Evolutionary conservation across 1,140 invertebrate species (phyloP), one percentile per base, ranked within the genome.

Genomic region (Centruroides sculpturatus): DNA sequence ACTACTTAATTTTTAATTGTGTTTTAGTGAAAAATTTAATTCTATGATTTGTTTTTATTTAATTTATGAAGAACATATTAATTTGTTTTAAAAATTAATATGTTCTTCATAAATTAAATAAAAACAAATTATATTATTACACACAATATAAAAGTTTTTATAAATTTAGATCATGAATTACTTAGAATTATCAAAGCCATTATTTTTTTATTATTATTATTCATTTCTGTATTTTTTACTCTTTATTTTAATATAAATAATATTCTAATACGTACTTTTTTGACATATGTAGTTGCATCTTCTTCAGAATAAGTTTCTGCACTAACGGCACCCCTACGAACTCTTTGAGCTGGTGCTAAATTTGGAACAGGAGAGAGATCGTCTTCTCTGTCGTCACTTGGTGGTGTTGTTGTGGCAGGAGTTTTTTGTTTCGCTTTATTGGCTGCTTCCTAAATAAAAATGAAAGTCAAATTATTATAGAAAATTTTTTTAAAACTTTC

Each of bases 271-370:
- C 35, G 3, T 8, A 87, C 88, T 82, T 97, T 98, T 77, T 98
- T 98, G 52, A 98, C 92, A 77, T 98, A 98, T 71, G 87, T 93
- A 54, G 92, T 89, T 57, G 92, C 92, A 80, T 98, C 94, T 76
- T 98, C 93, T 75, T 98, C 94, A 48, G 87, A 87, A 57, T 96
- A 92, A 3, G 93, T 92, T 71, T 98, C 94, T 7, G 93, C 93
- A 59, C 89, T 93, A 66, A 98, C 94, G 52, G 92, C 94, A 46
- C 66, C 66, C 23, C 66, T 50, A 34, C 66, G 34, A 51, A 12
- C 23, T n/a, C 56, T 46, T 55, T 55, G 54, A 13, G 54, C 11
- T 5, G 35, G 54, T 35, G 8, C 35, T 13, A 55, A 6, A 36
- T 55, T 36, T 1, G 54, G 54, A 11, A 55, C 12, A 12, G 54